Evolutionary conservation across 2,888 invertebrate species (phyloP), one percentile per base, ranked within the genome.

Genomic region (Dolomedes plantarius): DNA sequence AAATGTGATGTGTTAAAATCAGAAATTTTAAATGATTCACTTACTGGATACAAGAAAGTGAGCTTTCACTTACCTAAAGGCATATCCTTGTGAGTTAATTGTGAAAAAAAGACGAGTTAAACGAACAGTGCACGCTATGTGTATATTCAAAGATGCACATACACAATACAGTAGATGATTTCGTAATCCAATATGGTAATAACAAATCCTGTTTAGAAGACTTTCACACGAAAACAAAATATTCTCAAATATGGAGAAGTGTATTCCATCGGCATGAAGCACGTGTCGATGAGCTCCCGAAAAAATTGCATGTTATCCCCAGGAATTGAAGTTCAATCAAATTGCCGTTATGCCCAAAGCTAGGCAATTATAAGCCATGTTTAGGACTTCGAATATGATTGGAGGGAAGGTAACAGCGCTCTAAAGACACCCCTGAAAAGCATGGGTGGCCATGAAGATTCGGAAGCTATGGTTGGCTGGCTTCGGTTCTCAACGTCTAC

Each of bases 371-470:
- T 5, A 56, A 56, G 11, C 56, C 23, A 56, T 56, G 56, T 56
- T 56, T 56, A 23, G 56, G 56, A 23, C 56, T 6, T 23, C 56
- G 5, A 56, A 56, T 56, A 11, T 23, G 56, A 56, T 56, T 56
- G 56, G 56, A 56, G 56, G 23, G 23, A 56, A 23, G 56, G 3
- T 56, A 56, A 56, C 56, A 56, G 56, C 3, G 56, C 5, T 56
- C 56, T 23, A 16, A 56, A 56, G 16, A 56, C 56, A 56, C 56
- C 56, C 56, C 56, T 56, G 56, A 56, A 56, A 56, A 56, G 56
- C 56, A 56, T 56, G 56, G 56, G 19, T 56, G 56, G 16, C 56
- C 56, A 56, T 56, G 56, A 56, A 56, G 56, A 56, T 56, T 56
- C 16, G 16, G 16, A 46, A 56, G 56, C 23, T 56, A 56, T 56